Conservation (phyloP, 2,113 vertebrate species). For the Thunnus thynnus region DNA sequence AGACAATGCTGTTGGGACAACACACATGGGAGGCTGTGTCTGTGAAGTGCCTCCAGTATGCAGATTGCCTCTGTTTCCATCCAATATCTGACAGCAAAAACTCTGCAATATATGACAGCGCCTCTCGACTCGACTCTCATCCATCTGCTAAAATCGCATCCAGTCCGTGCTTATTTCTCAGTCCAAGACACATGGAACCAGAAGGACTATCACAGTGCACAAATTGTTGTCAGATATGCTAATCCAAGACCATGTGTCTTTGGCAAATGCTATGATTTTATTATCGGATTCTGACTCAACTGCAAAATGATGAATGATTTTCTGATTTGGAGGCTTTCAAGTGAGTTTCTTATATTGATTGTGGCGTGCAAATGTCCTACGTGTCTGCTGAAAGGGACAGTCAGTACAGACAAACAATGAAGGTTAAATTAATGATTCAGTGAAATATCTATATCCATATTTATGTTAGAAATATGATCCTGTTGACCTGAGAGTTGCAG, state of each 20-base stretch:
- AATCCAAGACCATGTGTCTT: neutral
- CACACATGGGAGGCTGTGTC: neutral
- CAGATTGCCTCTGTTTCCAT: slow-evolving; percentile 9
- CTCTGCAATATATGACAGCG: slow-evolving; percentile 7
- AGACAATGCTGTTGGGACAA: slow-evolving; percentile 45
- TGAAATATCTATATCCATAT: neutral
- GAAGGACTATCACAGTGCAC: slow-evolving; percentile 13
- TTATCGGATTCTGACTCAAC: neutral
- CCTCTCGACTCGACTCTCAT: neutral
- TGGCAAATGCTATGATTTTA: neutral
- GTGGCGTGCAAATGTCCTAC: slow-evolving; percentile 6
- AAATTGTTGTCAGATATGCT: slow-evolving; percentile 31
- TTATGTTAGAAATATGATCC: neutral
- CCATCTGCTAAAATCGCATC: slow-evolving; percentile 33
- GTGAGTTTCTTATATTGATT: slow-evolving; percentile 20
- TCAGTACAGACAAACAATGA: slow-evolving; percentile 2
- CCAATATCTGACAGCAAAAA: slow-evolving; percentile 41
- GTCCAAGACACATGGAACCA: slow-evolving; percentile 28
- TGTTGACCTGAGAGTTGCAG: slow-evolving; percentile 4
- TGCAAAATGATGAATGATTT: neutral
- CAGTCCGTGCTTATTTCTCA: slow-evolving; percentile 23
- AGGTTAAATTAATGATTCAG: slow-evolving; percentile 20
- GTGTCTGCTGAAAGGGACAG: neutral
- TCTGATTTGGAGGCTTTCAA: slow-evolving; percentile 1
- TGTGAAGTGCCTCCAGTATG: slow-evolving; percentile 46